These are phyloP conservation scores for Antennarius maculatus DNA, from an alignment of 2,797 vertebrate species.

Conservation along the genomic window DNA sequence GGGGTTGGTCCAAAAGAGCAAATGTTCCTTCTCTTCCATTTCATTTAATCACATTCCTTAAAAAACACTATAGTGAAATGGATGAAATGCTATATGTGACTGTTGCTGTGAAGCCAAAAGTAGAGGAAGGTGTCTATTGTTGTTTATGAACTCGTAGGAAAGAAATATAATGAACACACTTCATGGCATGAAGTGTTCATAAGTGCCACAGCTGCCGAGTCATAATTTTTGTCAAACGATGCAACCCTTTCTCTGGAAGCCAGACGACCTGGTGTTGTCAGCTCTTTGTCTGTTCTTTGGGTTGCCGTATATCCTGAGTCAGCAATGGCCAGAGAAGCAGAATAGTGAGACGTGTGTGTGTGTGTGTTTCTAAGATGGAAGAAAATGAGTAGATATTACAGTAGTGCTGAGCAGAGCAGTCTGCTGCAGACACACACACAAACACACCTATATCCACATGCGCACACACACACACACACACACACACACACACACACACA, in stretches of 20 bases:
- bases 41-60: neutral
- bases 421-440: conserved; percentile 14
- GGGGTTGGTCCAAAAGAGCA: conserved; percentile 8
- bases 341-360: conserved; percentile 26
- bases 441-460: neutral
- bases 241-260: conserved; percentile 42
- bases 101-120: neutral
- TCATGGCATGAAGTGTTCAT: conserved; percentile 11
- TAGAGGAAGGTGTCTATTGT: neutral
- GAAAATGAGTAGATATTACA: conserved; percentile 60
- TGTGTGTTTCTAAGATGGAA: conserved; percentile 23
- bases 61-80: neutral
- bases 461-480: neutral
- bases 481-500: neutral
- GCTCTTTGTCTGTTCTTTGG: conserved; percentile 69
- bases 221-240: conserved; percentile 43
- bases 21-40: conserved; percentile 25
- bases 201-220: neutral
- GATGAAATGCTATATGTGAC: conserved; percentile 14
- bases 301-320: conserved; percentile 58
- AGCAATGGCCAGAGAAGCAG: conserved; percentile 57
- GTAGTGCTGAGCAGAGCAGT: conserved; percentile 63
- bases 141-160: conserved; percentile 13
- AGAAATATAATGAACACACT: conserved; percentile 23
- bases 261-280: conserved; percentile 68